Conservation (phyloP, 2,113 vertebrate genomes). For the Circaetus gallicus region DNA sequence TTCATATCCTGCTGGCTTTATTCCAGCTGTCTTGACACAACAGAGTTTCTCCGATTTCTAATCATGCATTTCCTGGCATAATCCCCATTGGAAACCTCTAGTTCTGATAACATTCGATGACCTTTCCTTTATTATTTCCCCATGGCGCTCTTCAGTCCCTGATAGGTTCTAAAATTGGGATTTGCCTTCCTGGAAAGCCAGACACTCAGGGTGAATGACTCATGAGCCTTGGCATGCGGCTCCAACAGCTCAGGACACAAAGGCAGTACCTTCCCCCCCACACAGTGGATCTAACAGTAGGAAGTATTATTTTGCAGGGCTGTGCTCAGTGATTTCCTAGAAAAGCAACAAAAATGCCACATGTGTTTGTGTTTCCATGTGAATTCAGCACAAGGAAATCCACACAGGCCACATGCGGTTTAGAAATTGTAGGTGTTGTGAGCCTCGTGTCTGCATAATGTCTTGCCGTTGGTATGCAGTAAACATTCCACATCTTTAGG, state of each 20-base stretch:
- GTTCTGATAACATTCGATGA: slow-evolving; percentile 27
- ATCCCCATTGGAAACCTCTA: neutral
- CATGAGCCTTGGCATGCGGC: slow-evolving; percentile 15
- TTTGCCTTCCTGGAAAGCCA: slow-evolving; percentile 64
- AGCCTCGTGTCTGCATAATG: slow-evolving; percentile 44
- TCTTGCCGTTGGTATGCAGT: slow-evolving; percentile 55
- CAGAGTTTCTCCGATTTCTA: neutral
- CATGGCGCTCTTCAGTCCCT: rapidly evolving
- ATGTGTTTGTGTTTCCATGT: slow-evolving; percentile 62
- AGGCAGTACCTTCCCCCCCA: neutral
- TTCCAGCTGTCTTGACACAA: slow-evolving; percentile 12
- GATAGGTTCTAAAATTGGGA: slow-evolving; percentile 42
- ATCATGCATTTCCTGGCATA: neutral
- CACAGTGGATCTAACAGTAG: slow-evolving; percentile 28
- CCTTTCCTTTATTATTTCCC: slow-evolving; percentile 61
- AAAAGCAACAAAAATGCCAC: slow-evolving; percentile 63
- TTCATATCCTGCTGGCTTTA: neutral
- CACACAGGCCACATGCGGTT: slow-evolving; percentile 54
- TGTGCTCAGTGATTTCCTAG: slow-evolving; percentile 57
- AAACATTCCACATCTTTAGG: slow-evolving; percentile 64
- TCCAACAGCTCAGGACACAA: slow-evolving; percentile 27
- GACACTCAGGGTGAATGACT: slow-evolving; percentile 28
- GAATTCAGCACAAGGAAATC: slow-evolving; percentile 58
- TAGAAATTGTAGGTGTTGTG: slow-evolving; percentile 63
- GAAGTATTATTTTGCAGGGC: slow-evolving; percentile 62